A percentile compares a stretch with the other conserved stretches of the same genome.
phyloP scores from a whole-genome alignment of 2,888 invertebrate species.

The Taphrorychus bicolor region DNA sequence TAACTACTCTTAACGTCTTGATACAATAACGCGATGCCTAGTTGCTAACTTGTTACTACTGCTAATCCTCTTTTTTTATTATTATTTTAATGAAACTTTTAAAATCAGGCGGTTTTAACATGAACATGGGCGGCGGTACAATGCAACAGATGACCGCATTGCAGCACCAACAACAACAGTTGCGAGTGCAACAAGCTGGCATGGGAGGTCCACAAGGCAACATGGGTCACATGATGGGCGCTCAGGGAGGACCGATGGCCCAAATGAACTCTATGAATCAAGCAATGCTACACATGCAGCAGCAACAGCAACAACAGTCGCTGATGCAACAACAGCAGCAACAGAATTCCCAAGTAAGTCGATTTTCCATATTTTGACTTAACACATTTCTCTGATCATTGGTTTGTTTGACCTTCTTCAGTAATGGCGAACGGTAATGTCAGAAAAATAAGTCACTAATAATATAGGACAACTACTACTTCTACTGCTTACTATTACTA shows the following conservation, averaged over 20 bases:
- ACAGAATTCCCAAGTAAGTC: slow-evolving; percentile 57
- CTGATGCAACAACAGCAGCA: slow-evolving; percentile 53
- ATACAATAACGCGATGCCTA: too few relatives aligned
- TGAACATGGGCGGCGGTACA: slow-evolving; percentile 46
- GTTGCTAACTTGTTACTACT: too few relatives aligned
- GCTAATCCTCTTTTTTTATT: too few relatives aligned
- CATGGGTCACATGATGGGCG: slow-evolving; percentile 52
- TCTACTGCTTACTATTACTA: too few relatives aligned
- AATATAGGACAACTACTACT: too few relatives aligned
- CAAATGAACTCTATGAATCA: slow-evolving; percentile 61
- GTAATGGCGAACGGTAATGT: too few relatives aligned
- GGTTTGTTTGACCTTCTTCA: too few relatives aligned
- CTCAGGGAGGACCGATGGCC: slow-evolving; percentile 52
- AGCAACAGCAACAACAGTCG: slow-evolving; percentile 63
- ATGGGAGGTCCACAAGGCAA: slow-evolving; percentile 46
- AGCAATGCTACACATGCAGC: slow-evolving; percentile 63
- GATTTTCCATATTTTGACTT: too few relatives aligned
- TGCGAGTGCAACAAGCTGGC: slow-evolving; percentile 43
- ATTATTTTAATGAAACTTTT: too few relatives aligned
- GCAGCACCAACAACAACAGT: slow-evolving; percentile 54
- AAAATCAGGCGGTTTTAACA: slow-evolving; percentile 48
- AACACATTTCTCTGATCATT: too few relatives aligned
- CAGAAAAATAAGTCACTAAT: too few relatives aligned
- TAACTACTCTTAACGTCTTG: background rate
- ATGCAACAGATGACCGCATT: slow-evolving; percentile 60